Evolutionary conservation across 2,113 vertebrate species (phyloP).

Genomic region (Neodontobutis hainanensis): DNA sequence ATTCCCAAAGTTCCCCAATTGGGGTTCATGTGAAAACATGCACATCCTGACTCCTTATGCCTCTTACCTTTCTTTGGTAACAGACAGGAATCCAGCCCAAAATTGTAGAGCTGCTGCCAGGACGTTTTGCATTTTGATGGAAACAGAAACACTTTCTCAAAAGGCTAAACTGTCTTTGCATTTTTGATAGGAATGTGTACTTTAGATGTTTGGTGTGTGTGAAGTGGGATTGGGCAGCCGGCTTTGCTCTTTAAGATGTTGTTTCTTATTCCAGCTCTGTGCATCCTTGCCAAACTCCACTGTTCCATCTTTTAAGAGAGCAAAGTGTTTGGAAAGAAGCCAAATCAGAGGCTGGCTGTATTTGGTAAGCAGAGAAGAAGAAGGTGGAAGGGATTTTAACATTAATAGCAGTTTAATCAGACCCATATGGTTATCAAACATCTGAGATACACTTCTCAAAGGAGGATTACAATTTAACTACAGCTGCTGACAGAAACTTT

Average conservation of each 20-base stretch:
- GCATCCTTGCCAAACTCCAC: slow-evolving; percentile 48
- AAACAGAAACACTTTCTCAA: background rate
- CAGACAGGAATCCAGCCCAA: slow-evolving; percentile 24
- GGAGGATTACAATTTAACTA: too few species aligned
- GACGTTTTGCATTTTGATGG: slow-evolving; percentile 23
- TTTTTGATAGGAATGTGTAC: slow-evolving; percentile 52
- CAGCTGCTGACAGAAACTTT: too few species aligned
- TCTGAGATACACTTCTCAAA: background rate
- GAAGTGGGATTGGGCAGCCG: slow-evolving; percentile 42
- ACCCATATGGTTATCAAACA: background rate
- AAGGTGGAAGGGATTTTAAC: slow-evolving; percentile 20
- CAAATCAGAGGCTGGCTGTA: slow-evolving; percentile 25
- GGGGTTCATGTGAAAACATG: too few species aligned
- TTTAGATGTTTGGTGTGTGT: slow-evolving; percentile 34
- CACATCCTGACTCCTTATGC: background rate
- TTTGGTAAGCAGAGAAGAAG: slow-evolving; percentile 19
- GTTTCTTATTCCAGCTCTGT: slow-evolving; percentile 28
- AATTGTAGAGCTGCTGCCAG: slow-evolving; percentile 37
- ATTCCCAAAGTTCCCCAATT: too few species aligned
- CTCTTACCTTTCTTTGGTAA: slow-evolving; percentile 30
- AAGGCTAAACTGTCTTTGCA: slow-evolving; percentile 38
- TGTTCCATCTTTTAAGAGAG: slow-evolving; percentile 53
- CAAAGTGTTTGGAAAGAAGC: slow-evolving; percentile 44
- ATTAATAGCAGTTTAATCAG: slow-evolving; percentile 6
- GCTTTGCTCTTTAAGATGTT: slow-evolving; percentile 33